Percentiles rank a stretch among this genome's conserved stretches.
These are phyloP conservation scores for Peucedramus taeniatus DNA, from an alignment of 2,113 vertebrate species.

Conservation along the genomic window DNA sequence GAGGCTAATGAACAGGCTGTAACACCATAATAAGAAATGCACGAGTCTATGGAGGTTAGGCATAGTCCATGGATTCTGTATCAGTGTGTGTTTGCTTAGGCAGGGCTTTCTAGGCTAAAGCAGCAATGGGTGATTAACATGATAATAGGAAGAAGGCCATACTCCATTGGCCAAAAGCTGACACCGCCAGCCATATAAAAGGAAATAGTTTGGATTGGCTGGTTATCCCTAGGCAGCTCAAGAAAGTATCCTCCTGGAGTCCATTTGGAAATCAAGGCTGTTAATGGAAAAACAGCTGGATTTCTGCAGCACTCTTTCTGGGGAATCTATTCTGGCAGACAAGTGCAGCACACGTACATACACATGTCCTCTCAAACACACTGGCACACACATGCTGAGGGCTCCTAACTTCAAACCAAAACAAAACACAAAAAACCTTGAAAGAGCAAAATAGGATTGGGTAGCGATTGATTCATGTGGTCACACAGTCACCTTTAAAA, in stretches of 20 bases:
- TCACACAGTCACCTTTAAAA: not conserved
- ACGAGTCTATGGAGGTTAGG: not conserved
- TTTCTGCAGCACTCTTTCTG: slow-evolving; percentile 34
- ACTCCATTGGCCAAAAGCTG: not conserved
- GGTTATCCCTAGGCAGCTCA: slow-evolving; percentile 23
- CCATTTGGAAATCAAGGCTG: slow-evolving; percentile 23
- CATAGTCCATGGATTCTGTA: not conserved
- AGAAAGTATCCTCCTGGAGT: slow-evolving; percentile 39
- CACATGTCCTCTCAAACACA: not conserved
- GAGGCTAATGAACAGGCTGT: slow-evolving; percentile 41
- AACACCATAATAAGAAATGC: not conserved
- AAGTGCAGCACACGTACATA: not conserved
- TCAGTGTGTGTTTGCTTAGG: not conserved
- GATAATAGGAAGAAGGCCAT: not conserved
- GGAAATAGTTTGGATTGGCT: slow-evolving; percentile 17
- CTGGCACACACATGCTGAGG: not conserved
- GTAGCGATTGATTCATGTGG: not conserved
- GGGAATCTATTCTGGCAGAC: not conserved
- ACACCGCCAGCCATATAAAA: slow-evolving; percentile 12
- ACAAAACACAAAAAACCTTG: not conserved
- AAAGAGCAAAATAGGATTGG: not conserved
- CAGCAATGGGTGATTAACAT: slow-evolving; percentile 17
- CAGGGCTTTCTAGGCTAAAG: not conserved
- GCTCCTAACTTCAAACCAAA: not conserved
- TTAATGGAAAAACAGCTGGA: slow-evolving; percentile 59